Base-by-base conservation (phyloP, 2,888 invertebrate species). In the Phyto melanocephala region DNA sequence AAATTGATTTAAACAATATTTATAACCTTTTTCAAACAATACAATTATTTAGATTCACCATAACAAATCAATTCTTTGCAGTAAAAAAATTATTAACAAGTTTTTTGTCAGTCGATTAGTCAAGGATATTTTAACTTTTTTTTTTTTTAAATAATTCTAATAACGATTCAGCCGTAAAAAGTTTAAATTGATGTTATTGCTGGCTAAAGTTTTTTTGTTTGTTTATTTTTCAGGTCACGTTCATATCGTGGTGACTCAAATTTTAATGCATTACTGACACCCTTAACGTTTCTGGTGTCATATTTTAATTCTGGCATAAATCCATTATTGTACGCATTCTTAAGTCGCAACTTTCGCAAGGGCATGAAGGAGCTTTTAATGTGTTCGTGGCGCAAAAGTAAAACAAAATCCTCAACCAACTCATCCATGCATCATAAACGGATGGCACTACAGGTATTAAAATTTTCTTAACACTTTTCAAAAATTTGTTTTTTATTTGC, bases 251-350 rank as follows among this genome's bases (percentile, higher is more conserved):
- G 95, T 82, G 93, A 94, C 86, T 94, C 95, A 82, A 94, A 95
- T 88, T 95, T 96, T 89, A 95, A 95, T 87, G 94, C 95, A 7
- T 92, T 96, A 17, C 92, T 97, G 81, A 96, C 97, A 10, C 97
- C 97, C 1, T 93, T 96, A 81, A 96, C 97, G 24, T 97, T 96
- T 91, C 93, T 98, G 81, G 93, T 97, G 86, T 94, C 97, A 52
- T 98, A 97, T 90, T 94, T 96, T 91, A 97, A 98, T 92, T 97
- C 97, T 17, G 97, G 95, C 60, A 94, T 98, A 84, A 98, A 98
- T 92, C 98, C 98, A 0, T 92, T 98, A 67, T 93, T 98, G 8
- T 98, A 98, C 91, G 97, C 97, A 3, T 96, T 98, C 89, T 92
- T 98, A 68, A 94, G 94, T 4, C 94, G 95, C 82, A 95, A 96